Percentiles rank a stretch among this genome's conserved stretches.
Conservation (phyloP, 2,888 invertebrate genomes). For the Acronicta leporina region DNA sequence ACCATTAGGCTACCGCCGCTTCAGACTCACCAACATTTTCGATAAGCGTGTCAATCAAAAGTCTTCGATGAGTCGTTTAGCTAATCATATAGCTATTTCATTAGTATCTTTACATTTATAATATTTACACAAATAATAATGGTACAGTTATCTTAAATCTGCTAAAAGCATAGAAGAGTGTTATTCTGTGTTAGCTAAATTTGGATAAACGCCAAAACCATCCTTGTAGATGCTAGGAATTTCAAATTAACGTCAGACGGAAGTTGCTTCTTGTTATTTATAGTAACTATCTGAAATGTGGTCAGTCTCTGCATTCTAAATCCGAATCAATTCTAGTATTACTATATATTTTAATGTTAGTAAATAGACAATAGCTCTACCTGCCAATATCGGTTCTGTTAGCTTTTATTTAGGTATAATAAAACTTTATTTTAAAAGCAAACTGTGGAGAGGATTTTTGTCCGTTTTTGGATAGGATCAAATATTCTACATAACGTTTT, state of each 20-base stretch:
- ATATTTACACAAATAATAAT: too few species aligned
- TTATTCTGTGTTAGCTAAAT: slow-evolving; percentile 14
- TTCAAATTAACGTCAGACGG: slow-evolving; percentile 24
- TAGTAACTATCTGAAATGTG: slow-evolving; percentile 22
- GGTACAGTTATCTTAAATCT: not conserved
- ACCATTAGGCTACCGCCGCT: too few species aligned
- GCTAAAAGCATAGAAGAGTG: not conserved
- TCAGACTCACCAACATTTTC: too few species aligned
- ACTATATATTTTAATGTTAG: slow-evolving; percentile 6
- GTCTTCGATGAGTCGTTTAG: too few species aligned
- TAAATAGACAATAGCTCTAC: slow-evolving; percentile 18
- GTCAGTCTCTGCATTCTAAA: slow-evolving; percentile 21
- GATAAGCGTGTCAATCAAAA: too few species aligned
- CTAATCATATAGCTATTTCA: too few species aligned
- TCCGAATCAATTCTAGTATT: slow-evolving; percentile 7
- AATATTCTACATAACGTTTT: too few species aligned
- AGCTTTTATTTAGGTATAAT: not conserved
- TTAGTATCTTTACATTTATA: too few species aligned
- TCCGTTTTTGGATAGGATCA: too few species aligned
- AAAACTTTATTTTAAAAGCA: not conserved
- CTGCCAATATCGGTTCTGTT: not conserved
- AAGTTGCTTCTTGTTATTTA: slow-evolving; percentile 27
- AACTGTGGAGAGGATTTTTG: too few species aligned
- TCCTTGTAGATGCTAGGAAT: slow-evolving; percentile 14
- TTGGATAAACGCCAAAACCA: slow-evolving; percentile 42